Evolutionary conservation across 1,140 invertebrate species (phyloP), one percentile per base, ranked within the genome.

Genomic region (Eueides isabella): DNA sequence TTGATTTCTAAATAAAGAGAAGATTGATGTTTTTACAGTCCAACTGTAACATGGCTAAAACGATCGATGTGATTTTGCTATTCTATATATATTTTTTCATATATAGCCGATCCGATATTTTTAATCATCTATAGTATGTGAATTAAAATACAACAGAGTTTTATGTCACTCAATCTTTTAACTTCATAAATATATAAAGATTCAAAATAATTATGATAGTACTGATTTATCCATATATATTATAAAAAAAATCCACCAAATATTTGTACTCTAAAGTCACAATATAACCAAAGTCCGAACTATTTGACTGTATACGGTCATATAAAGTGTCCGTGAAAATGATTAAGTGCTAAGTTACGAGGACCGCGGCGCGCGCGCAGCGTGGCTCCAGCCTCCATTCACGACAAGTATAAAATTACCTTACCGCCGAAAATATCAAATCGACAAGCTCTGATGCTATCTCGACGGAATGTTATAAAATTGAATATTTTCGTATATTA

Each of bases 281-380:
- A 67, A 71, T 81, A 81, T 72, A 61, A 74, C 28, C 67, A 63
- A 71, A 55, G 67, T 23, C 28, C 71, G 67, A 66, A 63, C 72
- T 71, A 77, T 75, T 65, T 28, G 67, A 61, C 74, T 72, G 70
- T 73, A 77, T 72, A n/a, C n/a, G 75, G 74, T 48, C 72, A 61
- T 88, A 87, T 89, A 90, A 92, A 90, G 77, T 84, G 89, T 91
- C 89, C 80, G 38, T 79, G 76, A 85, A 81, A 88, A 92, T 91
- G 91, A 92, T 92, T 90, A 88, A 92, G 89, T 92, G 90, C 88
- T 89, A 91, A 90, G 88, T 92, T 90, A 91, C 81, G 88, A 86
- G 79, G 77, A 79, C 81, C 73, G 80, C 80, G 75, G 77, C 86
- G 82, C 82, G 80, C 81, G 80, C 90, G 81, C 89, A 90, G 89